Conservation (phyloP, 2,113 vertebrate genomes). For the Falcunculus frontatus region DNA sequence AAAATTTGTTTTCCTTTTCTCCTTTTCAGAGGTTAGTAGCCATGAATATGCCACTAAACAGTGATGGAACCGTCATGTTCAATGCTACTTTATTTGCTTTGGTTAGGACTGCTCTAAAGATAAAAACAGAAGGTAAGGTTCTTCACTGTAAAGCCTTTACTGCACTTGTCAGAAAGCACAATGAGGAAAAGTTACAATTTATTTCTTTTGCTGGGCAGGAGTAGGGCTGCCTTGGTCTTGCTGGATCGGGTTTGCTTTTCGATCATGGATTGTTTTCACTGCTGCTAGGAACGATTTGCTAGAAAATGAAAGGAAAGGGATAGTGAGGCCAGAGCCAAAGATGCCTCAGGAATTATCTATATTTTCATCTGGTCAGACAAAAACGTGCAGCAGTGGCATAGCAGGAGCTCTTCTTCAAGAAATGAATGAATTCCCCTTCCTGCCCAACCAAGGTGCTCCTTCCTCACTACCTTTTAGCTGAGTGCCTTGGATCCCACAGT, state of each 20-base stretch:
- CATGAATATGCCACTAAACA: conserved; percentile 99
- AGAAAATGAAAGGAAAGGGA: not conserved
- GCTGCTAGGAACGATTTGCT: not conserved
- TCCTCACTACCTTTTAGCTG: not conserved
- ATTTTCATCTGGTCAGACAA: not conserved
- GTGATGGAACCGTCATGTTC: conserved; percentile 98
- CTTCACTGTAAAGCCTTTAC: not conserved
- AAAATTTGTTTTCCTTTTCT: conserved; percentile 17
- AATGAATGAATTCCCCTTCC: not conserved
- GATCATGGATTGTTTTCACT: not conserved
- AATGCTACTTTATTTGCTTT: conserved; percentile 97
- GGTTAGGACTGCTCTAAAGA: conserved; percentile 96
- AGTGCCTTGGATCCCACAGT: not conserved
- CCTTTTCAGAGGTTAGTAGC: conserved; percentile 89
- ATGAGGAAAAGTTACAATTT: not conserved
- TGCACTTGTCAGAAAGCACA: not conserved
- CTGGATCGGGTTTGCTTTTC: not conserved
- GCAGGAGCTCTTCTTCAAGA: not conserved
- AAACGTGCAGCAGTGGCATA: not conserved
- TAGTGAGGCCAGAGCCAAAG: not conserved
- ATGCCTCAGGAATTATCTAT: not conserved
- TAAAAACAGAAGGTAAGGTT: conserved; percentile 94
- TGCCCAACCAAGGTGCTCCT: not conserved
- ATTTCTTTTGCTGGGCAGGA: not conserved
- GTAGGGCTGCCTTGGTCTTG: not conserved